These are phyloP conservation scores for Lucilia cuprina DNA, from an alignment of 1,140 invertebrate species.

Conservation along the genomic window DNA sequence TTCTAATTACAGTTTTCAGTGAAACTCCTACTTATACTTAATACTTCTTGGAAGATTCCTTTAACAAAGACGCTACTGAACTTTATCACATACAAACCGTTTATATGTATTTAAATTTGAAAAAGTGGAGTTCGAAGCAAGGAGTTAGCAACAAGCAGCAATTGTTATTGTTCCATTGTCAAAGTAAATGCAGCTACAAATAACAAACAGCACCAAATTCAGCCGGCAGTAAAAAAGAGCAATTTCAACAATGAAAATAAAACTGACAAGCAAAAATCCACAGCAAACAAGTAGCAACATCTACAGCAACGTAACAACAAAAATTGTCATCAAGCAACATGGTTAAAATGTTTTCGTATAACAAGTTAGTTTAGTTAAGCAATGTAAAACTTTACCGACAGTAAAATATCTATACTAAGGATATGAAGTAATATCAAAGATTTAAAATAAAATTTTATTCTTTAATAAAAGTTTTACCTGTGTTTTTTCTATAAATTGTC, in stretches of 20 bases:
- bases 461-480: neutral
- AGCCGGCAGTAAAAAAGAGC: neutral
- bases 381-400: neutral
- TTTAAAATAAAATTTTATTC: no score
- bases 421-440: no score
- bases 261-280: neutral
- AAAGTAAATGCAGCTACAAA: neutral
- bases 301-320: neutral
- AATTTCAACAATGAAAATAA: neutral
- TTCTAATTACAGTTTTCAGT: no score
- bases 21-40: no score
- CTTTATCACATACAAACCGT: no score
- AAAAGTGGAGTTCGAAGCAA: no score
- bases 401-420: neutral
- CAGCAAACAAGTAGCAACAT: no score
- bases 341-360: neutral
- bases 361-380: neutral
- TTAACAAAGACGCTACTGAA: no score
- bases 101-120: no score
- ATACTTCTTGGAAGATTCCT: no score
- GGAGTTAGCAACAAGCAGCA: neutral
- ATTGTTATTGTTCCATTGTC: neutral
- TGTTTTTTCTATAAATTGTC: neutral
- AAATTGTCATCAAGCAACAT: neutral
- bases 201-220: neutral